Evolutionary conservation across 2,113 vertebrate genomes (phyloP).

Genomic region (Setophaga kirtlandii): DNA sequence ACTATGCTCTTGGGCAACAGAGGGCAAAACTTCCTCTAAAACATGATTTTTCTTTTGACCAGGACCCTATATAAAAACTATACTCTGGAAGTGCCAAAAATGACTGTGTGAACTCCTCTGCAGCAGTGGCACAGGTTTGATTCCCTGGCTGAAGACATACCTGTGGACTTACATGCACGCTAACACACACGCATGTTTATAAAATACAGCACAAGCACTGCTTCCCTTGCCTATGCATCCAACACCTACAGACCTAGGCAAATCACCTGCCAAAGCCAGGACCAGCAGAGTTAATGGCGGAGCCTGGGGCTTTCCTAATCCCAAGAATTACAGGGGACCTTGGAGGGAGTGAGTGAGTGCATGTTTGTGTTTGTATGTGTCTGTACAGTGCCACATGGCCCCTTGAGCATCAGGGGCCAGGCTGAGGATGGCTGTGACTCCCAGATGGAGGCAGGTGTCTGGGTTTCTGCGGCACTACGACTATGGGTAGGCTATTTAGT

Average conservation of each 20-base stretch:
- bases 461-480: background rate
- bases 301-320: background rate
- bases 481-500: background rate
- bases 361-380: background rate
- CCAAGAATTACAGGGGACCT: background rate
- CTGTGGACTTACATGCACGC: background rate
- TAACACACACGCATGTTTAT: background rate
- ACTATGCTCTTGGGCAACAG: background rate
- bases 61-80: background rate
- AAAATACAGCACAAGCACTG: slow-evolving; percentile 12
- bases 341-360: background rate
- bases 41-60: background rate
- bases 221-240: background rate
- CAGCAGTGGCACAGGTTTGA: background rate
- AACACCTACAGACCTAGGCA: background rate
- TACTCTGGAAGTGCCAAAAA: background rate
- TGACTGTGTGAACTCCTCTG: background rate
- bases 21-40: slow-evolving; percentile 12
- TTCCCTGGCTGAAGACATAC: background rate
- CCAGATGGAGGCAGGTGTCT: background rate
- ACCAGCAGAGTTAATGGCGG: background rate
- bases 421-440: background rate
- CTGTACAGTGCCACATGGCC: background rate
- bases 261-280: background rate
- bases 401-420: background rate